Base-by-base conservation (phyloP, 2,113 vertebrate genomes). In the Colossoma macropomum region DNA sequence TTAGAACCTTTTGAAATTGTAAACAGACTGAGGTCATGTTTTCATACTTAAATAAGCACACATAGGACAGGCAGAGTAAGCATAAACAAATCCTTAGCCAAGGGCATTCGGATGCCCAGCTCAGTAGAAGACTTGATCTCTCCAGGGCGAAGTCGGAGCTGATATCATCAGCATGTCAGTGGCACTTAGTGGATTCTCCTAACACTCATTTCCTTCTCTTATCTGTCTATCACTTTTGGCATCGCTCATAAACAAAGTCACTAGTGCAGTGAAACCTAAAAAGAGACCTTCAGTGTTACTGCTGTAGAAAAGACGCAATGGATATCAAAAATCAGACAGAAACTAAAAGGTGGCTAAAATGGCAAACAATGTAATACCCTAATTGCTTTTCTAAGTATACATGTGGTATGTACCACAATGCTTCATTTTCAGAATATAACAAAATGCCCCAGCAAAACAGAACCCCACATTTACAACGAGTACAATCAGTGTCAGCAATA, bases 131-230 rank as follows among this genome's bases (percentile, higher is more conserved):
- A 71, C 5, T 56, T 7, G 54, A 21, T 77, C 63, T 48, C 23
- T 54, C 5, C 28, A 12, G 23, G 27, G 34, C 4, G 13, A 66
- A 45, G 19, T 76, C 19, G 15, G 21, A 0, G 45, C 38, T 8
- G 21, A 84, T 76, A 76, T 12, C 65, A 63, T 75, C 83, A 48
- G 11, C 38, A n/a, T 34, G 48, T 73, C 68, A 23, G 25, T 52
- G 41, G 23, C 41, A 34, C n/a, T 71, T 50, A 70, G 52, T 65
- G 69, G 30, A 74, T 45, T 79, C 56, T 65, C 27, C 48, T 32
- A 52, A 41, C 30, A 52, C 77, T 79, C 38, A 79, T 68, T 73
- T 73, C 69, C 48, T 84, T 68, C 21, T 28, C 76, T 68, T 41
- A 79, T 79, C 77, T 45, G 30, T 74, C 50, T 3, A 15, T n/a